Conservation (phyloP, 2,113 vertebrate genomes). For the Morphnarchus princeps region DNA sequence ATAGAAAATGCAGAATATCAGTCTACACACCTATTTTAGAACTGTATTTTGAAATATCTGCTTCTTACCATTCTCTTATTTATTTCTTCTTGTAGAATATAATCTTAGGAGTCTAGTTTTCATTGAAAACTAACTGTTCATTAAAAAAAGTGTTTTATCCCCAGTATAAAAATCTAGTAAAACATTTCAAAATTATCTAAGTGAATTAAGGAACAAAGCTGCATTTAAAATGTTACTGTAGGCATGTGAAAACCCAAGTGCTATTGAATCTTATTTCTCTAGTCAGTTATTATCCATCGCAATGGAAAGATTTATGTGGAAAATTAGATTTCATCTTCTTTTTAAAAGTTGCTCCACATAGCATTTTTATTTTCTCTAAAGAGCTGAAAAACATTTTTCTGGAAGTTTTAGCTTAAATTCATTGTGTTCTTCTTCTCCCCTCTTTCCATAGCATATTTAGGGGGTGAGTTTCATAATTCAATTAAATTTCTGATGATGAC, state of each 20-base stretch:
- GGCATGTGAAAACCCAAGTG: accelerated
- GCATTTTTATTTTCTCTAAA: not conserved
- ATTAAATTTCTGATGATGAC: not conserved
- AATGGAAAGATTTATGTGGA: not conserved
- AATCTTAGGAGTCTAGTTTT: not conserved
- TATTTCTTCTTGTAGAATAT: not conserved
- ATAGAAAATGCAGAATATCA: not conserved
- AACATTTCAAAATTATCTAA: not conserved
- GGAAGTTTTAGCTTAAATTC: not conserved
- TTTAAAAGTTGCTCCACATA: not conserved
- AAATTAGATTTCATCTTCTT: not conserved
- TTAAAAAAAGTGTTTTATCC: not conserved
- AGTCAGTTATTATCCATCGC: not conserved
- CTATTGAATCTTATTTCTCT: not conserved
- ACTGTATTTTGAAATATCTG: not conserved
- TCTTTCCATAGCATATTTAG: not conserved
- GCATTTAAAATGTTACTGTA: not conserved
- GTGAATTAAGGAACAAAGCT: not conserved
- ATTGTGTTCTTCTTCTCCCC: accelerated
- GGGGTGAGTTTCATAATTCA: not conserved
- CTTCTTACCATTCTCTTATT: not conserved
- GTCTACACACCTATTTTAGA: not conserved
- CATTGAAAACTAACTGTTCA: not conserved
- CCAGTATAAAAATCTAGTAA: not conserved
- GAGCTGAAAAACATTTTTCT: not conserved